phyloP scores from a whole-genome alignment of 2,888 invertebrate genomes.

The Isotomurus palustris region DNA sequence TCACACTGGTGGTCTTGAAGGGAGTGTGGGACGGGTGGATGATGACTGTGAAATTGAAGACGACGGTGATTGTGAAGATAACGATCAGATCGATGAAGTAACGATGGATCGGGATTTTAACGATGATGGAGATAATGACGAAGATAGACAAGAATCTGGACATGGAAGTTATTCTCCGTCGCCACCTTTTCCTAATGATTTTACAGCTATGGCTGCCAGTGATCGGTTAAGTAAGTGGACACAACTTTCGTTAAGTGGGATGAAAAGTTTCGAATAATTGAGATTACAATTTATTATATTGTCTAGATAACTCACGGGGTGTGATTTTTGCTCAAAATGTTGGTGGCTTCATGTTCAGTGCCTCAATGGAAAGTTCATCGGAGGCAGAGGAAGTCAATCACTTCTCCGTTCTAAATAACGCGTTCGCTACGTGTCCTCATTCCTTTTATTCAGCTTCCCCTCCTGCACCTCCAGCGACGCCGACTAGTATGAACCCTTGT shows the following conservation, averaged over 20 bases:
- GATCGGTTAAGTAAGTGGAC: too few species aligned
- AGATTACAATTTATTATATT: background rate
- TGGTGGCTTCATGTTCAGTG: background rate
- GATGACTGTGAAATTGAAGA: constrained; percentile 22
- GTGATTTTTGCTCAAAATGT: background rate
- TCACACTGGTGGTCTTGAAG: too few species aligned
- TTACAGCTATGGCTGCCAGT: background rate
- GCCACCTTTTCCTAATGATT: constrained; percentile 8
- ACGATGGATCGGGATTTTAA: constrained; percentile 30
- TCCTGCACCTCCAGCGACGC: constrained; percentile 38
- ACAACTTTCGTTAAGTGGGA: too few species aligned
- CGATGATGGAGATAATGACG: constrained; percentile 11
- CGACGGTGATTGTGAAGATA: background rate
- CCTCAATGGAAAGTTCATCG: background rate
- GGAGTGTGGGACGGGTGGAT: constrained; percentile 8
- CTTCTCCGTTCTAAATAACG: background rate
- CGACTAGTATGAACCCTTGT: constrained; percentile 39
- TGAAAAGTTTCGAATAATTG: background rate
- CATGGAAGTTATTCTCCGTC: constrained; percentile 11
- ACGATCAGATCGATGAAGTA: constrained; percentile 8
- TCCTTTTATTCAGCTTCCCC: constrained; percentile 22
- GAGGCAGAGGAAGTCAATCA: background rate
- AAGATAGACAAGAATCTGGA: constrained; percentile 1
- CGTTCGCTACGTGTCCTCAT: constrained; percentile 6
- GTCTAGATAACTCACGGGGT: background rate